Evolutionary conservation across 1,140 invertebrate species (phyloP), one percentile per base, ranked within the genome.

Genomic region (Pogonomyrmex californicus): DNA sequence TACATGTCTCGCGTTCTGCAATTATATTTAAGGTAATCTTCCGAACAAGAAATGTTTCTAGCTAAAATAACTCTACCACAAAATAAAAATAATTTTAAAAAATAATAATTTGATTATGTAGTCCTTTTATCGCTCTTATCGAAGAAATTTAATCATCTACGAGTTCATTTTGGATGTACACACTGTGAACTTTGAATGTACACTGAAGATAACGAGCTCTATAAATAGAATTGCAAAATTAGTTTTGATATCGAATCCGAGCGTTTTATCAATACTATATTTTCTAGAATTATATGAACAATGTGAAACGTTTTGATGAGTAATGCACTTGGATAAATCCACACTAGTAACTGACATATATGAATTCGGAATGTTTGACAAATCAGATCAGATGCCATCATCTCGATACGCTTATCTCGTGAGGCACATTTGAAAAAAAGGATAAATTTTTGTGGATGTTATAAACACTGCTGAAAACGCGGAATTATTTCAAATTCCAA

Each of bases 361-460:
- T 82, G 73, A 82, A 10, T 70, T 58, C 23, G n/a, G 30, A 5
- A 30, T 33, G 17, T 1, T 66, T n/a, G 7, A 41, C 2, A n/a
- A 38, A 36, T 41, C 41, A 60, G 54, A 23, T 23, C 23, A n/a
- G n/a, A 85, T 54, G 44, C n/a, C 36, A 23, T 54, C 30, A 6
- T n/a, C 5, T 44, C 51, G 44, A 81, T 70, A 63, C 14, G 47
- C 17, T 9, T 23, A 66, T 70, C 23, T 23, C 38, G 63, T 41
- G 51, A 30, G 38, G 38, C 47, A 23, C 58, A 58, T 63, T 62
- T 41, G 41, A 56, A 62, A 83, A 38, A 71, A 79, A 82, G 76
- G 83, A 91, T 92, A 89, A 89, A 91, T 88, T 92, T 92, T 91
- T 91, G 91, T 92, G 87, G 89, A 86, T 76, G 68, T 66, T 30